Base-by-base conservation (phyloP, 2,888 invertebrate species). In the Thera obeliscata region DNA sequence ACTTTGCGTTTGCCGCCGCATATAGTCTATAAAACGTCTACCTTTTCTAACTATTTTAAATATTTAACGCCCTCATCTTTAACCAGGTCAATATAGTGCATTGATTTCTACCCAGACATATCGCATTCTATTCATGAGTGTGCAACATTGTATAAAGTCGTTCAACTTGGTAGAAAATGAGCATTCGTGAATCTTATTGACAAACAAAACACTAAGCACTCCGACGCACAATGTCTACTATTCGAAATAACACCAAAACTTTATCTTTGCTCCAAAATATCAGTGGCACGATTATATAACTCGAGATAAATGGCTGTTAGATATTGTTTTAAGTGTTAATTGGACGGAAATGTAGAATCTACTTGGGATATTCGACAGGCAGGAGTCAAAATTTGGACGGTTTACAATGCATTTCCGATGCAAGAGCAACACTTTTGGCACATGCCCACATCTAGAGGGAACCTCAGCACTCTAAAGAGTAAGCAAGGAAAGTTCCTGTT, bases 231-330 rank as follows among this genome's bases (percentile, higher is more conserved):
- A 57, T 36, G 35, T 61, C 56, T 50, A 56, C 54, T 57, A 7
- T 41, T 54, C 41, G 57, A 56, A 55, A 46, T 49, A 60, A 48
- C 61, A 66, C 57, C 59, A 56, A 52, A 56, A 56, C 33, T 69
- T 52, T 73, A 73, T 73, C 71, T 60, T 33, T 48, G n/a, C 57
- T 54, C 36, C 52, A 58, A 60, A 66, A 58, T 68, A 67, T 63
- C 64, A 57, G 59, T 41, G 61, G 61, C 57, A 55, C 67, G 62
- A 57, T 74, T 67, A 72, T 70, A 66, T 68, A 73, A 69, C 67
- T 57, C 36, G 55, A 61, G 69, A 71, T 72, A 68, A 64, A 50
- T 70, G 41, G 35, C 48, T 12, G 35, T 64, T 69, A 64, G 22
- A 22, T 56, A 62, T 63, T 56, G 55, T 56, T 61, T 67, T 35